Evolutionary conservation across 2,888 invertebrate species (phyloP).

Genomic region (Acleris literana): DNA sequence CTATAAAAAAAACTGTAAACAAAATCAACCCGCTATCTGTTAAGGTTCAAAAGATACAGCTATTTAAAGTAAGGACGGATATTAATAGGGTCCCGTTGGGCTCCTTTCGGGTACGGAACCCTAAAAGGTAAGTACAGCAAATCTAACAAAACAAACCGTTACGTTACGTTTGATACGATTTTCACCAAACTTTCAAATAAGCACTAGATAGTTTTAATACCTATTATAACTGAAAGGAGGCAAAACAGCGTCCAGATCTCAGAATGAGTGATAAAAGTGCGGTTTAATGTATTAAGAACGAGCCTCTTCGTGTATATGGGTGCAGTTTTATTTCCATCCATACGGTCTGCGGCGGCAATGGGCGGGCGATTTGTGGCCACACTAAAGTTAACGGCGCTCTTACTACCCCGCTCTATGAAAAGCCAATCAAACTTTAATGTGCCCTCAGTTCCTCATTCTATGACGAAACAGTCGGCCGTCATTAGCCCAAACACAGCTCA

Average conservation of each 20-base stretch:
- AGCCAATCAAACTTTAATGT: constrained; percentile 75
- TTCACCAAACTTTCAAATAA: not conserved
- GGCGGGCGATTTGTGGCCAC: constrained; percentile 64
- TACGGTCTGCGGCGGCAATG: constrained; percentile 54
- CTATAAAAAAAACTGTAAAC: too few species aligned
- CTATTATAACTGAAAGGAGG: constrained; percentile 4
- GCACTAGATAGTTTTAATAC: not conserved
- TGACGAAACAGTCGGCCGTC: constrained; percentile 49
- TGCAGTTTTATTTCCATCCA: constrained; percentile 54
- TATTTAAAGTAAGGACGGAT: too few species aligned
- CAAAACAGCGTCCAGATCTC: constrained; percentile 26
- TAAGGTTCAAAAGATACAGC: too few species aligned
- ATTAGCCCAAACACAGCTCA: constrained; percentile 24
- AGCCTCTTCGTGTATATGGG: constrained; percentile 45
- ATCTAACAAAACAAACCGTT: too few species aligned
- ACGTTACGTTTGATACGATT: too few species aligned
- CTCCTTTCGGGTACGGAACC: too few species aligned
- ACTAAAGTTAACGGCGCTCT: constrained; percentile 69
- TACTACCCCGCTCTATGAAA: constrained; percentile 66
- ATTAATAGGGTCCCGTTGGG: too few species aligned
- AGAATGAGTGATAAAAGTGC: constrained; percentile 56
- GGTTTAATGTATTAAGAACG: constrained; percentile 54
- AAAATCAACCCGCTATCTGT: too few species aligned
- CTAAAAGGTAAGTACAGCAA: too few species aligned
- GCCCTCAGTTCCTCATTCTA: constrained; percentile 55